Base-by-base conservation (phyloP, 2,888 invertebrate species). In the Hofmannophila pseudospretella region DNA sequence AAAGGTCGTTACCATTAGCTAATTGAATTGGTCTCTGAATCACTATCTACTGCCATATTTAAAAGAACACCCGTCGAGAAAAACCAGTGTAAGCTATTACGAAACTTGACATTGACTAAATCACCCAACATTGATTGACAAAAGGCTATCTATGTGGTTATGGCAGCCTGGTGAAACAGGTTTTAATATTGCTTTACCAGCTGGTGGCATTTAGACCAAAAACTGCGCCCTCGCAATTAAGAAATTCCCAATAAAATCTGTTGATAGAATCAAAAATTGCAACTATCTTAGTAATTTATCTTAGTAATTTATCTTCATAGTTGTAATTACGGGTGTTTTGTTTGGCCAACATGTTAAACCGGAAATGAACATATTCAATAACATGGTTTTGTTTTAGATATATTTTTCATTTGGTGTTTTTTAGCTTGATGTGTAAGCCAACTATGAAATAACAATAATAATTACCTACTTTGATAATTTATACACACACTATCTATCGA, bases 141-240 rank as follows among this genome's bases (percentile, higher is more conserved):
- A 13, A 28, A 8, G 28, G 13, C 13, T 13, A 20, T 11, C 14
- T 33, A 28, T 23, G n/a, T 23, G 12, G 9, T 36, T 32, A 34
- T 35, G 28, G 28, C 19, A 5, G 19, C 4, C 30, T 11, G 20
- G 23, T 26, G 33, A 39, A 39, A 36, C 39, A 32, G 19, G 39
- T 40, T 40, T 39, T 9, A n/a, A 29, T 12, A 23, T 13, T 7
- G 10, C 31, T 10, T 8, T 34, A 34, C 12, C 10, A 39, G 31
- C 26, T 26, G 14, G 10, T 14, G 45, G 32, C 45, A 42, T 47
- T 44, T 41, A 25, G 33, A 37, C 47, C 42, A 45, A 45, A 44
- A 45, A 32, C 30, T 13, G 30, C 38, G 35, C 34, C 41, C 25
- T 30, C 26, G 13, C 10, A 20, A 30, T 42, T 42, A 20, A 19